A percentile compares a stretch with the other conserved stretches of the same genome.
phyloP scores from a whole-genome alignment of 2,113 vertebrate species.

The Festucalex cinctus region DNA sequence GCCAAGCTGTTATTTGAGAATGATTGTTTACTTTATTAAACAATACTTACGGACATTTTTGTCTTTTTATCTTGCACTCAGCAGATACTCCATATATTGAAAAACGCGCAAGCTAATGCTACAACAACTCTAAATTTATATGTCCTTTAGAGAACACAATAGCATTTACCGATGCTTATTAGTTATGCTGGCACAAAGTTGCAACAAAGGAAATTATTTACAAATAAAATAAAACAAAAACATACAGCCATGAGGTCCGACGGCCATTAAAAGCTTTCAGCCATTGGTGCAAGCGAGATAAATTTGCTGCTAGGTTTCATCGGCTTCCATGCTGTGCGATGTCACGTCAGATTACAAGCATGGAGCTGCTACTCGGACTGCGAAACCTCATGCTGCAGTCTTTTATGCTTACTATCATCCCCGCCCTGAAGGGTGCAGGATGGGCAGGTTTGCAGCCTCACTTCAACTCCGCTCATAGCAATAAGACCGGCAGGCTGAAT shows the following conservation, averaged over 20 bases:
- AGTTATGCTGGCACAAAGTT: neutral
- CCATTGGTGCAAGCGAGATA: neutral
- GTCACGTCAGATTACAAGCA: constrained; percentile 30
- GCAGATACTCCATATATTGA: no score
- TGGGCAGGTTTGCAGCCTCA: constrained; percentile 14
- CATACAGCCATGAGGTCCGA: neutral
- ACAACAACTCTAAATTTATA: neutral
- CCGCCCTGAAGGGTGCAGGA: constrained; percentile 18
- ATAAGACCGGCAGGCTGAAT: constrained; percentile 48
- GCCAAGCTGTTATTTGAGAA: no score
- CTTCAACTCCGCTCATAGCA: constrained; percentile 26
- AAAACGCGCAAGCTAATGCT: no score
- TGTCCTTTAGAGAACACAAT: neutral
- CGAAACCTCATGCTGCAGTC: constrained; percentile 20
- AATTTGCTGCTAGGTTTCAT: constrained; percentile 1
- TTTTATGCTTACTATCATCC: constrained; percentile 27
- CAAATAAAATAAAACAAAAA: neutral
- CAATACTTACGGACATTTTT: no score
- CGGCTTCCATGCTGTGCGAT: constrained; percentile 14
- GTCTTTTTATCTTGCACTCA: no score
- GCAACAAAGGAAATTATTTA: neutral
- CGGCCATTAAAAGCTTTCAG: neutral
- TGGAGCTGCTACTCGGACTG: constrained; percentile 14
- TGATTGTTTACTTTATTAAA: no score
- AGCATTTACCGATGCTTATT: neutral